phyloP scores from a whole-genome alignment of 2,113 vertebrate species.

The Pelvicachromis taeniatus region DNA sequence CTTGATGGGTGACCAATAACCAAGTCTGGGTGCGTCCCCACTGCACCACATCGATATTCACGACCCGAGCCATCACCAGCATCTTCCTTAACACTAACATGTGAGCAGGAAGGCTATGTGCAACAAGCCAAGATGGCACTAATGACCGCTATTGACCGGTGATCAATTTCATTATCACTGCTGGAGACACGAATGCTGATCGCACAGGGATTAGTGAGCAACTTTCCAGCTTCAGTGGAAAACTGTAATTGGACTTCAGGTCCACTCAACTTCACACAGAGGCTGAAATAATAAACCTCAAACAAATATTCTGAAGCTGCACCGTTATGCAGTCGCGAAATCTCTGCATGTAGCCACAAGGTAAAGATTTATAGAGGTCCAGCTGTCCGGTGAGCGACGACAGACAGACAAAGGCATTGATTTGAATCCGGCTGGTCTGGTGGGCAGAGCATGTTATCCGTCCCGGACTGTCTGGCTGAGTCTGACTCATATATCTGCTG shows the following conservation, averaged over 20 bases:
- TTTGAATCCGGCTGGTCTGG: conserved; percentile 24
- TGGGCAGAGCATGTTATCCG: not conserved
- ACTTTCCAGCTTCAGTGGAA: not conserved
- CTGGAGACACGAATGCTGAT: conserved; percentile 35
- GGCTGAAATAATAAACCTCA: not conserved
- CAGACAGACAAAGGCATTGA: conserved; percentile 17
- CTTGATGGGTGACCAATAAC: conserved; percentile 41
- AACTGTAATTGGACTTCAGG: not conserved
- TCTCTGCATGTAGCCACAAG: not conserved
- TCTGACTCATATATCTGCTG: conserved; percentile 28
- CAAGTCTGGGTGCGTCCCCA: conserved; percentile 38
- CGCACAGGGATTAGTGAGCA: not conserved
- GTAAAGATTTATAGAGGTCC: not conserved
- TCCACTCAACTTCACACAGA: not conserved
- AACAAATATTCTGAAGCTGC: not conserved
- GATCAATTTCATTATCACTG: conserved; percentile 53
- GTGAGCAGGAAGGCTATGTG: not conserved
- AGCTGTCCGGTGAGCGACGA: not conserved
- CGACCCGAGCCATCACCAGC: conserved; percentile 19
- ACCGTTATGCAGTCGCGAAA: not conserved
- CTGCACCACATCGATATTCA: conserved; percentile 58
- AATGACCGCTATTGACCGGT: conserved; percentile 37
- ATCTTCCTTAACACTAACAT: not conserved
- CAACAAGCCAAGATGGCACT: not conserved
- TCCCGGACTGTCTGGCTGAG: conserved; percentile 4